These are phyloP conservation scores for Mandrillus leucophaeus DNA, from an alignment of 2,113 vertebrate genomes.

Conservation along the genomic window DNA sequence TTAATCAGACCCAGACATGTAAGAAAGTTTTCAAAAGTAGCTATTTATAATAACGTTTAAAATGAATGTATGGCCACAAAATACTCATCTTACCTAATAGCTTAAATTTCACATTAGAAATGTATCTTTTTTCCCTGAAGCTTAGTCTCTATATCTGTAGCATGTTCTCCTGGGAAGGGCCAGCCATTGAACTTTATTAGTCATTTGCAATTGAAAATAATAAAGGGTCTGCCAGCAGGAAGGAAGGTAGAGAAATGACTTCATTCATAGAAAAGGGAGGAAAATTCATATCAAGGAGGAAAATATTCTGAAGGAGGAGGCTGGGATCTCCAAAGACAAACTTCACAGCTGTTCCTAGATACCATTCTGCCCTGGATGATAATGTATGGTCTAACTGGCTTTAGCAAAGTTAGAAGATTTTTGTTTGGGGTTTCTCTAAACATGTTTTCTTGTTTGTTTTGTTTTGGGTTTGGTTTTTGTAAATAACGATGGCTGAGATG, in stretches of 20 bases:
- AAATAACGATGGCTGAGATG: neutral
- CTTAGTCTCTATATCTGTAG: neutral
- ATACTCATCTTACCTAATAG: neutral
- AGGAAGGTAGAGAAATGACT: neutral
- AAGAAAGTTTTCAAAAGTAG: neutral
- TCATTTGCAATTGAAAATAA: constrained; percentile 3
- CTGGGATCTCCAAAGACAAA: neutral
- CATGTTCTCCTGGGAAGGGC: neutral
- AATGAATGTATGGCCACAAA: constrained; percentile 27
- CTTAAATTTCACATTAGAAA: constrained; percentile 41
- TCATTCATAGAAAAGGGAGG: neutral
- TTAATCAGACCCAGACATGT: neutral
- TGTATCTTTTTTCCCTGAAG: neutral
- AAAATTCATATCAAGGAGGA: neutral
- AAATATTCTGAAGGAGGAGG: neutral
- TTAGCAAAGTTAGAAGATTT: neutral
- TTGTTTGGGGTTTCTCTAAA: neutral
- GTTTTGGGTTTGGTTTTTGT: neutral
- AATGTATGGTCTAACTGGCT: neutral
- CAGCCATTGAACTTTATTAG: neutral
- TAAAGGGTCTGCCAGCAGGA: neutral
- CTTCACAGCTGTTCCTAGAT: neutral
- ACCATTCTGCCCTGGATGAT: neutral
- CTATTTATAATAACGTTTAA: neutral
- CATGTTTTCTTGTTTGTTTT: neutral